phyloP scores from a whole-genome alignment of 2,797 vertebrate genomes.

The Enteromius paludinosus region DNA sequence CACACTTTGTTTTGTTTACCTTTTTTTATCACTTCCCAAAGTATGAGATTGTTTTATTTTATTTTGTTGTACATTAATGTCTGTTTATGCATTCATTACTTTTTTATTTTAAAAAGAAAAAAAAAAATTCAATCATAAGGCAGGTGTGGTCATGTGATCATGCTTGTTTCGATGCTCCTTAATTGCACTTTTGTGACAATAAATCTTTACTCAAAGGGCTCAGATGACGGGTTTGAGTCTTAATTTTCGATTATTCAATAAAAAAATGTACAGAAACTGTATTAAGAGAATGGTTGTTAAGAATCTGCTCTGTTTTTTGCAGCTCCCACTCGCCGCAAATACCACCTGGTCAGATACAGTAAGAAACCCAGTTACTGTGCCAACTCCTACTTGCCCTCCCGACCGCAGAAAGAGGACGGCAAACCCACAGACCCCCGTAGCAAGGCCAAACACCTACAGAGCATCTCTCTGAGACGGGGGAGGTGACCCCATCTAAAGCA shows the following conservation, averaged over 20 bases:
- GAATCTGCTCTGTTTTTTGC: slow-evolving; percentile 46
- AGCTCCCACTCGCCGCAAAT: slow-evolving; percentile 50
- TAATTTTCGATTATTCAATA: slow-evolving; percentile 48
- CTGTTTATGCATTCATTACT: slow-evolving; percentile 32
- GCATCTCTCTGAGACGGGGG: slow-evolving; percentile 85
- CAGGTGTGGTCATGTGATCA: slow-evolving; percentile 59
- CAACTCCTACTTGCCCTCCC: slow-evolving; percentile 71
- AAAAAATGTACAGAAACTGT: background rate
- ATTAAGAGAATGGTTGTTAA: background rate
- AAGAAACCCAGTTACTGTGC: slow-evolving; percentile 81
- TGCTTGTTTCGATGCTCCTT: slow-evolving; percentile 64
- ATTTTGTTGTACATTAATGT: slow-evolving; percentile 26
- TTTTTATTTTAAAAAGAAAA: slow-evolving; percentile 38
- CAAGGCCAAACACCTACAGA: slow-evolving; percentile 87
- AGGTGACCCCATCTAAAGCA: slow-evolving; percentile 69
- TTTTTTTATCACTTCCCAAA: slow-evolving; percentile 30
- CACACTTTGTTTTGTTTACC: slow-evolving; percentile 19
- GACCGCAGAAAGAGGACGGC: slow-evolving; percentile 75
- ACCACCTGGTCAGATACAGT: slow-evolving; percentile 73
- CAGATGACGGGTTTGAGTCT: slow-evolving; percentile 69
- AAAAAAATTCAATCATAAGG: slow-evolving; percentile 39
- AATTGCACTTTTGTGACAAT: slow-evolving; percentile 73
- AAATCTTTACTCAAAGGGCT: slow-evolving; percentile 74
- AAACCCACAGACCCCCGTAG: slow-evolving; percentile 83
- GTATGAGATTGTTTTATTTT: slow-evolving; percentile 10